phyloP scores from a whole-genome alignment of 2,888 invertebrate species.

The Trileptium ribeirensis region DNA sequence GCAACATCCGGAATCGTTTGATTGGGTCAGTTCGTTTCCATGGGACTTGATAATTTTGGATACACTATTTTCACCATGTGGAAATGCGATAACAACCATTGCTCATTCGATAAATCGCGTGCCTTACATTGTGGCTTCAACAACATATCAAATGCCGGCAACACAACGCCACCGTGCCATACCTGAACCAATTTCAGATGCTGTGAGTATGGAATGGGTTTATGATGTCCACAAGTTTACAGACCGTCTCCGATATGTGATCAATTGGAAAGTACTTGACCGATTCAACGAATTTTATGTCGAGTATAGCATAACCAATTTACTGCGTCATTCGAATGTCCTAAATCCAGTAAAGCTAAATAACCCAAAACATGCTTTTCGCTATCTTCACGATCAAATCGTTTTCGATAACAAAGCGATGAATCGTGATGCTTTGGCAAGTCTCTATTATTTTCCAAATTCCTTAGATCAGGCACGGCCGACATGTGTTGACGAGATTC shows the following conservation, averaged over 20 bases:
- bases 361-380: neutral
- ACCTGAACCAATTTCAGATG: neutral
- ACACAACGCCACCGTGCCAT: conserved; percentile 1
- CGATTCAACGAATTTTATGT: neutral
- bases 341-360: neutral
- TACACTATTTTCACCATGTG: conserved; percentile 9
- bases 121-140: neutral
- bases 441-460: neutral
- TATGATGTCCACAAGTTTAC: neutral
- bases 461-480: neutral
- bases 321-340: neutral
- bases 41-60: conserved; percentile 11
- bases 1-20: neutral
- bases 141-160: neutral
- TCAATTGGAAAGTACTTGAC: neutral
- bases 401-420: too few species aligned
- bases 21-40: neutral
- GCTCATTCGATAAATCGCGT: neutral
- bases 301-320: neutral
- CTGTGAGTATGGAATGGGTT: neutral
- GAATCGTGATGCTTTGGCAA: neutral
- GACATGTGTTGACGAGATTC: neutral
- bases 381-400: too few species aligned
- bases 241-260: neutral
- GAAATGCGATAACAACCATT: neutral